phyloP scores from a whole-genome alignment of 1,140 invertebrate genomes.

The Pinna nobilis region DNA sequence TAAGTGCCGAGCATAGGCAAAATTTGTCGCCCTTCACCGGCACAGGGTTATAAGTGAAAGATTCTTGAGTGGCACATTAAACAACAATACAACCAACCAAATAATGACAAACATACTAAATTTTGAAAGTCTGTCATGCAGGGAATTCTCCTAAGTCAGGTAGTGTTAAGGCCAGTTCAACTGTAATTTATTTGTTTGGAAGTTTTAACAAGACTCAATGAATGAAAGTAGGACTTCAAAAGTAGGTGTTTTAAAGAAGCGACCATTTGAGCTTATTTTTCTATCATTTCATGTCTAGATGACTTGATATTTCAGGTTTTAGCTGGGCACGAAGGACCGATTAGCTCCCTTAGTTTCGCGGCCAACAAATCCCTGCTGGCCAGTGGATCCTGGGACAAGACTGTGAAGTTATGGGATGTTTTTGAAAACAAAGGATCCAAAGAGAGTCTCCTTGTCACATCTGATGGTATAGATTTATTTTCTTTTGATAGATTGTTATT shows the following conservation, averaged over 20 bases:
- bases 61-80: no score
- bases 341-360: constrained; percentile 88
- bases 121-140: no score
- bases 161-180: no score
- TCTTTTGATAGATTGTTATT: not conserved
- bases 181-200: no score
- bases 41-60: no score
- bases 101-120: no score
- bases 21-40: no score
- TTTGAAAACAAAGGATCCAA: constrained; percentile 87
- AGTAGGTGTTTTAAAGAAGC: not conserved
- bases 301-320: constrained; percentile 80
- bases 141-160: no score
- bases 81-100: no score
- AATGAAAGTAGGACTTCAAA: no score
- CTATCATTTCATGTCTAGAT: not conserved
- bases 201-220: no score
- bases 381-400: constrained; percentile 96
- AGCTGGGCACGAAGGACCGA: constrained; percentile 93
- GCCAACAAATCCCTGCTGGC: constrained; percentile 84
- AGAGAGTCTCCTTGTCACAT: constrained; percentile 86
- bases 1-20: no score
- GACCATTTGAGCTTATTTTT: not conserved
- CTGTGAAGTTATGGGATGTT: constrained; percentile 93
- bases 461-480: constrained; percentile 82